These are phyloP conservation scores for Melanostigma gelatinosum DNA, from an alignment of 2,113 vertebrate genomes.

Conservation along the genomic window DNA sequence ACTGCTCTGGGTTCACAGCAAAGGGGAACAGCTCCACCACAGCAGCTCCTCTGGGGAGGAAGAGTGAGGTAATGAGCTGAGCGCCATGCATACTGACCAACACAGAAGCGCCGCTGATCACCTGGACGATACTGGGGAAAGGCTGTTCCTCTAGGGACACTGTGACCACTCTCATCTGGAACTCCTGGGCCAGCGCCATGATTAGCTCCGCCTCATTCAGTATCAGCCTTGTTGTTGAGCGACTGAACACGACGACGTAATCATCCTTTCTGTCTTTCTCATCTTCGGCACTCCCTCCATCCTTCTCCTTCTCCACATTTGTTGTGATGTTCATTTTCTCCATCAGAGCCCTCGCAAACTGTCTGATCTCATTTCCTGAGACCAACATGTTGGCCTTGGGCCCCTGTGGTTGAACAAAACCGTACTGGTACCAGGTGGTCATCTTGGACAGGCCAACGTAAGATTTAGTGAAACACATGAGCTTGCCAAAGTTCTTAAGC, in stretches of 20 bases:
- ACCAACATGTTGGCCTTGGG: constrained; percentile 97
- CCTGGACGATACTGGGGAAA: constrained; percentile 87
- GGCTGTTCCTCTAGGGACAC: constrained; percentile 94
- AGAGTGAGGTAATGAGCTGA: constrained; percentile 92
- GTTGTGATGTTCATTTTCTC: constrained; percentile 88
- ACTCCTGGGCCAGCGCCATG: constrained; percentile 92
- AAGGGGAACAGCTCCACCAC: constrained; percentile 97
- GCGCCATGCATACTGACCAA: constrained; percentile 98
- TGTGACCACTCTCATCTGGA: constrained; percentile 94
- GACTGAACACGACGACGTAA: constrained; percentile 94
- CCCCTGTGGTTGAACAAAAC: constrained; percentile 97
- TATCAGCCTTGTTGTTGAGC: constrained; percentile 92
- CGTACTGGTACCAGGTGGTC: constrained; percentile 99
- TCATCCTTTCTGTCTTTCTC: constrained; percentile 81
- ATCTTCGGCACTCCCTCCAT: constrained; percentile 67
- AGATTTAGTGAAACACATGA: constrained; percentile 95
- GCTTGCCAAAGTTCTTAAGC: constrained; percentile 90
- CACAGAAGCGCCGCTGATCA: constrained; percentile 91
- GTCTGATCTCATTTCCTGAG: constrained; percentile 94
- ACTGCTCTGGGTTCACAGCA: constrained; percentile 95
- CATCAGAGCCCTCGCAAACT: constrained; percentile 88
- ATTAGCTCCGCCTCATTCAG: constrained; percentile 96
- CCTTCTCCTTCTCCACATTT: constrained; percentile 64
- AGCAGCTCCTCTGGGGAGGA: constrained; percentile 90
- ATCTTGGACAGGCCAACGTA: constrained; percentile 95